Evolutionary conservation across 2,113 vertebrate genomes (phyloP).

Genomic region (Dicaeum eximium): DNA sequence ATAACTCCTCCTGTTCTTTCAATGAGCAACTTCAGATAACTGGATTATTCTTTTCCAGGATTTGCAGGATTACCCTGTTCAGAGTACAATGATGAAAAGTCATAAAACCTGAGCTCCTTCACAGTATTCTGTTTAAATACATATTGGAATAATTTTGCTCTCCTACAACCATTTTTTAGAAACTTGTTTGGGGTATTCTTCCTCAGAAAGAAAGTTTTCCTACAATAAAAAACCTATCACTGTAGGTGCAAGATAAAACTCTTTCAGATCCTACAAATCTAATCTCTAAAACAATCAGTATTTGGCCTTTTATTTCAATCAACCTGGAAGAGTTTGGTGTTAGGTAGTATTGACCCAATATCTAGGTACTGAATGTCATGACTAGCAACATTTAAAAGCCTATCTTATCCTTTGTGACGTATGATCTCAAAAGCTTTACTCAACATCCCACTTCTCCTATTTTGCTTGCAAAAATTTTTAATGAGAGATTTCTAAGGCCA

Average conservation of each 20-base stretch:
- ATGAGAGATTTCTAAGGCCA: not conserved
- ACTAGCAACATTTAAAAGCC: not conserved
- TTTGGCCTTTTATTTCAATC: not conserved
- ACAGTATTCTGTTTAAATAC: not conserved
- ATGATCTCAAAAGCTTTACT: not conserved
- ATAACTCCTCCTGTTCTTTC: not conserved
- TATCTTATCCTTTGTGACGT: not conserved
- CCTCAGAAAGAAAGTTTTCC: not conserved
- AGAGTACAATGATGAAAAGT: not conserved
- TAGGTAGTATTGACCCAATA: not conserved
- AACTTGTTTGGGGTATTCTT: not conserved
- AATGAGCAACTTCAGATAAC: not conserved
- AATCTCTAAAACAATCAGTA: not conserved
- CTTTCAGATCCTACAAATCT: not conserved
- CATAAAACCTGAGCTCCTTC: not conserved
- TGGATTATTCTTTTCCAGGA: not conserved
- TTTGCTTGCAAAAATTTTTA: not conserved
- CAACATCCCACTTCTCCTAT: not conserved
- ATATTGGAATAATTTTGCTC: not conserved
- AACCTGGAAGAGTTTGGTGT: not conserved
- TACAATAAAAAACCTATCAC: not conserved
- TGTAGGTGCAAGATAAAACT: not conserved
- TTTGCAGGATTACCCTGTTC: not conserved
- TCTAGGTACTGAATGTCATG: not conserved
- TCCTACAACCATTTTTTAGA: not conserved